Percentiles rank a stretch among this genome's conserved stretches.
Evolutionary conservation across 2,113 vertebrate species (phyloP).

Genomic region (Daphoenositta chrysoptera): DNA sequence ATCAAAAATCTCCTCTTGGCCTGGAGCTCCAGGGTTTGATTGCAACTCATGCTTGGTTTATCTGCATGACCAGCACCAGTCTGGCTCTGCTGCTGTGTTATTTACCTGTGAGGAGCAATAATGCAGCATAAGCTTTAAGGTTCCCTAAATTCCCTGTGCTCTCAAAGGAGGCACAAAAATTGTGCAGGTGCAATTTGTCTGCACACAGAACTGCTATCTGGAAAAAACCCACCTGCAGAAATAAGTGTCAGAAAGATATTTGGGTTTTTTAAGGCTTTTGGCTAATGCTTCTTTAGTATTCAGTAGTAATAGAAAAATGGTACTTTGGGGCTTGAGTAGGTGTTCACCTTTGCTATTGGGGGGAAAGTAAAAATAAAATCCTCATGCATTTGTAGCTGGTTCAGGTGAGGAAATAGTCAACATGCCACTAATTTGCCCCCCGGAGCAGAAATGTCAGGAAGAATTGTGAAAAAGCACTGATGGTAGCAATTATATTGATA

Average conservation of each 20-base stretch:
- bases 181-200: not conserved
- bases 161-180: not conserved
- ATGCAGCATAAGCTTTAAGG: not conserved
- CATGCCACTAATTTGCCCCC: not conserved
- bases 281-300: not conserved
- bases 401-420: not conserved
- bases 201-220: not conserved
- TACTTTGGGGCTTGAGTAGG: not conserved
- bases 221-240: not conserved
- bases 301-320: not conserved
- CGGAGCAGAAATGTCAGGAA: conserved; percentile 21
- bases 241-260: not conserved
- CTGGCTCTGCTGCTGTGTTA: not conserved
- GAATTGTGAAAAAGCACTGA: conserved; percentile 27
- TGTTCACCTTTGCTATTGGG: not conserved
- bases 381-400: not conserved
- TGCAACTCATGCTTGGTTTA: accelerated
- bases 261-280: not conserved
- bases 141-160: not conserved
- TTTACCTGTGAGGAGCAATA: not conserved
- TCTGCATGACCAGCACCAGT: accelerated
- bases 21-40: not conserved
- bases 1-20: not conserved
- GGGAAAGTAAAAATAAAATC: not conserved
- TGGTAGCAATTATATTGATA: conserved; percentile 59